phyloP scores from a whole-genome alignment of 2,797 vertebrate species.

The Halcyon leucocephala region DNA sequence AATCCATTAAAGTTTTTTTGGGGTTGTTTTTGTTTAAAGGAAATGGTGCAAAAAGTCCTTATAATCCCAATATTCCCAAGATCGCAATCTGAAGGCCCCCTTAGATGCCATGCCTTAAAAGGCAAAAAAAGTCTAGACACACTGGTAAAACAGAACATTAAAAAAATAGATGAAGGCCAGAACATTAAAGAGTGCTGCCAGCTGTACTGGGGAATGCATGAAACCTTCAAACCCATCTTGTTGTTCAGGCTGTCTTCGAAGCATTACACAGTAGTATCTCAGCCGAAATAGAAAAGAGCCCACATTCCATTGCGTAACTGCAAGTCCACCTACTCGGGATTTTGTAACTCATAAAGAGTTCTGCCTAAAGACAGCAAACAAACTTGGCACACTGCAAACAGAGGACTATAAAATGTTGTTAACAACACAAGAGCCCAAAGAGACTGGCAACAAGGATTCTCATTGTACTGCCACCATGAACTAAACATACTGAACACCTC shows the following conservation, averaged over 20 bases:
- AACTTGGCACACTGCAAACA: neutral
- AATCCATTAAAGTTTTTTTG: neutral
- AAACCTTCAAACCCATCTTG: neutral
- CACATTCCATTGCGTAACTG: neutral
- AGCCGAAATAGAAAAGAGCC: neutral
- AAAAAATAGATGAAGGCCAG: no score
- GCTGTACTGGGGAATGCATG: neutral
- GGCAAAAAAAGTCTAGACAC: constrained; percentile 57
- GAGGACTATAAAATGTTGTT: neutral
- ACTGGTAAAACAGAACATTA: constrained; percentile 11
- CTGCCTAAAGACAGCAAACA: neutral
- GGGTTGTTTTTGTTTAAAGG: constrained; percentile 26
- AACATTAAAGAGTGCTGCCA: neutral
- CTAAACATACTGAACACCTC: neutral
- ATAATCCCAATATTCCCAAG: constrained; percentile 44
- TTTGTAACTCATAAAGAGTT: neutral
- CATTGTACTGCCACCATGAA: neutral
- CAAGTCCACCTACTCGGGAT: neutral
- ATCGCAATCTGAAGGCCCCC: constrained; percentile 38
- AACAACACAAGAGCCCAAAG: neutral
- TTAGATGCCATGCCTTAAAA: constrained; percentile 73
- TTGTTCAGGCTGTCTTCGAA: neutral
- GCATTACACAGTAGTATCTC: neutral
- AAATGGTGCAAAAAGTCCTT: constrained; percentile 57
- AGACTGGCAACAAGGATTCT: neutral